These are phyloP conservation scores for Danio albolineatus DNA, from an alignment of 2,797 vertebrate genomes.

Conservation along the genomic window DNA sequence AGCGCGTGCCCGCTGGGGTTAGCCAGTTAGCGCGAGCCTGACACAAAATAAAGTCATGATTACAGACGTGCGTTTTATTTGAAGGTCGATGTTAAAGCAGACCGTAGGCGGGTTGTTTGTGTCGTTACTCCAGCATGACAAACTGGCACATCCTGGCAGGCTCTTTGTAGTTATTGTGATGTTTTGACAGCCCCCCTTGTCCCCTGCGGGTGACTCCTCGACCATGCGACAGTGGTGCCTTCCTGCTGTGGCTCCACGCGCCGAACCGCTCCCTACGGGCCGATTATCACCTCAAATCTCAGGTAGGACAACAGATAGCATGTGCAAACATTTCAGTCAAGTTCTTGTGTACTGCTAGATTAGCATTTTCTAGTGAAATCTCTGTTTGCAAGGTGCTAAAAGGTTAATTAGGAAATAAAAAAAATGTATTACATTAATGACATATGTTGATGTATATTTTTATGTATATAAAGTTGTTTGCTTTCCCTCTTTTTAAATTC, in stretches of 20 bases:
- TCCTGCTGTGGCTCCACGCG: constrained; percentile 80
- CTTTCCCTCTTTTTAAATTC: not conserved
- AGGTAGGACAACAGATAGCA: constrained; percentile 67
- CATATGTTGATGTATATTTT: not conserved
- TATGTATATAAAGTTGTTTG: not conserved
- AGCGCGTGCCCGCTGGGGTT: constrained; percentile 53
- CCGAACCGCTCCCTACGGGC: constrained; percentile 79
- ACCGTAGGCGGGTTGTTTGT: not conserved
- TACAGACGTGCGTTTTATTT: not conserved
- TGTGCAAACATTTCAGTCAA: not conserved
- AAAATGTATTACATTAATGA: not conserved
- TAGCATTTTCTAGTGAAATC: not conserved
- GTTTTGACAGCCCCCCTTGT: constrained; percentile 59
- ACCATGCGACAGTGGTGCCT: constrained; percentile 87
- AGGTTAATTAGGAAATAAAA: not conserved
- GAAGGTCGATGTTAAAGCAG: not conserved
- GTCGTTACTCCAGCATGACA: constrained; percentile 13
- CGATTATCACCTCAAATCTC: constrained; percentile 77
- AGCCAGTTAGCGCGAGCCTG: constrained; percentile 67
- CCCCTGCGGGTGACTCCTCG: constrained; percentile 71
- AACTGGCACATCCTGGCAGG: constrained; percentile 3
- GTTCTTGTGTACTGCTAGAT: not conserved
- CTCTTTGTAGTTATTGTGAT: constrained; percentile 11
- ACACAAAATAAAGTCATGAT: constrained; percentile 60
- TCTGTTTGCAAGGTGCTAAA: not conserved